Base-by-base conservation (phyloP, 2,888 invertebrate genomes). In the Callosobruchus maculatus region DNA sequence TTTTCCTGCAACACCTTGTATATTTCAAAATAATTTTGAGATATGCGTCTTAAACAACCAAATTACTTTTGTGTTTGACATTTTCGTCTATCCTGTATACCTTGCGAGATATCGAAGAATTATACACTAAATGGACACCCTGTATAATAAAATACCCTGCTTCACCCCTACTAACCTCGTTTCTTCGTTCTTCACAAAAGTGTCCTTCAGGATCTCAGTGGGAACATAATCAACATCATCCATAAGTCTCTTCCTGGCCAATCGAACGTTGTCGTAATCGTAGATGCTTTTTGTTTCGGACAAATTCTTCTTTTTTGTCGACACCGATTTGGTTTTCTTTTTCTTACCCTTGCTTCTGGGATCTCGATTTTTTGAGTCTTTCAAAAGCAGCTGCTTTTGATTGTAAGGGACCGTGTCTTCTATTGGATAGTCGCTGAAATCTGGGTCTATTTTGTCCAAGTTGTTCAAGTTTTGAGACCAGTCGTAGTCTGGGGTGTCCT, bases 151-250 rank as follows among this genome's bases (percentile, higher is more conserved):
- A n/a, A n/a, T n/a, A n/a, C n/a, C n/a, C n/a, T n/a, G n/a, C n/a
- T n/a, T n/a, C n/a, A n/a, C n/a, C n/a, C n/a, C 2, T 26, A 26
- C 26, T 26, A 26, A 26, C 69, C 86, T 82, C 31, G 72, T 83
- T 78, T 87, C 86, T 72, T 84, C 81, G 75, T 86, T 86, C 80
- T 86, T 87, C 70, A 85, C 83, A 77, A 85, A 87, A 5, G 84
- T 86, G 67, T 87, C 87, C 22, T 83, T 81, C n/a, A 88, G 77
- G 73, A 88, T 88, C 67, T 87, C 86, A n/a, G 80, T 85, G 0
- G 88, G 87, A 9, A 85, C 72, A 71, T 83, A 83, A 74, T 85
- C 86, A 70, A 87, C 81, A 77, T 88, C 87, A 72, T 85, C 84
- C 13, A 87, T 74, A 21, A 88, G 77, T 67, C 86, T 81, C 71